These are phyloP conservation scores for Mesitornis unicolor DNA, from an alignment of 2,113 vertebrate genomes.

Conservation along the genomic window DNA sequence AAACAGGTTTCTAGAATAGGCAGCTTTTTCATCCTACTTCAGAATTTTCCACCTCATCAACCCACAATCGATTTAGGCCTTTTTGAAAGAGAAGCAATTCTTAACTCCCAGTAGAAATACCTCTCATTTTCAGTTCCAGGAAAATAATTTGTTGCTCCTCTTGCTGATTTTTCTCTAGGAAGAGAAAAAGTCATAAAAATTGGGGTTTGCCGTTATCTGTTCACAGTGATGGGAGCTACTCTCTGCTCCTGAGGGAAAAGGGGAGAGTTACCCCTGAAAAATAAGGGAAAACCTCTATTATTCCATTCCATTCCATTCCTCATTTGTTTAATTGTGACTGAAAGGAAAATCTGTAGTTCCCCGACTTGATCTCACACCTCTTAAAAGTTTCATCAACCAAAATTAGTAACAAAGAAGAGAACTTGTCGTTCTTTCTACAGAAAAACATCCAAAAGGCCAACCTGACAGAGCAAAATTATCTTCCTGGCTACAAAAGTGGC, in stretches of 20 bases:
- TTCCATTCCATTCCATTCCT: background rate
- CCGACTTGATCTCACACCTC: rapidly evolving
- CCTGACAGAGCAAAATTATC: rapidly evolving
- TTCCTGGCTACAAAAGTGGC: background rate
- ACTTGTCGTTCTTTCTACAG: background rate
- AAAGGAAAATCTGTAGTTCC: background rate
- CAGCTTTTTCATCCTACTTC: too few species aligned
- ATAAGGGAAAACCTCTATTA: background rate
- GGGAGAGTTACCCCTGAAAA: background rate
- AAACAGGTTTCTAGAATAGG: background rate
- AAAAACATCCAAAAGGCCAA: background rate
- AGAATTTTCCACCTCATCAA: background rate
- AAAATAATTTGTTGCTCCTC: background rate
- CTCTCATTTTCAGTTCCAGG: background rate
- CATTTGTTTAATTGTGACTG: background rate
- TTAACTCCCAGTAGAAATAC: background rate
- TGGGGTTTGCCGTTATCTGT: background rate
- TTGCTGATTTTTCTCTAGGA: background rate
- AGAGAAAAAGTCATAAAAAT: background rate
- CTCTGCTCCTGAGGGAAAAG: background rate
- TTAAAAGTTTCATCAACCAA: background rate
- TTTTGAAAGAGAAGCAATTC: background rate
- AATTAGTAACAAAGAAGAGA: background rate
- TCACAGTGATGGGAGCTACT: background rate
- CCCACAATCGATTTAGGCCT: background rate